Percentiles rank a stretch among this genome's conserved stretches.
Conservation (phyloP, 2,113 vertebrate species). For the Fulica atra region DNA sequence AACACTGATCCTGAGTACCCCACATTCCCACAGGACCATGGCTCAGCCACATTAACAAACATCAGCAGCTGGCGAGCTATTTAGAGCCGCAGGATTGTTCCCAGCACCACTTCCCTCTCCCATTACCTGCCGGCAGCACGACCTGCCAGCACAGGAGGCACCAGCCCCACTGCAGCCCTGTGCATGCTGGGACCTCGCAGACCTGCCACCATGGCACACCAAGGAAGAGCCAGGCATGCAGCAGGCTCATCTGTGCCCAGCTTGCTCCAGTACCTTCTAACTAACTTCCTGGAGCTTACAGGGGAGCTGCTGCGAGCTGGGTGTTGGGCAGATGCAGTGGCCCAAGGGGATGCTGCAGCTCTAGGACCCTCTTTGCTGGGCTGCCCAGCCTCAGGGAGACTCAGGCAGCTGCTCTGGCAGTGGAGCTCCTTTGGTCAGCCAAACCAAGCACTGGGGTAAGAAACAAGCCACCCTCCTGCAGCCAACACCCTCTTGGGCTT, state of each 20-base stretch:
- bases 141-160: background rate
- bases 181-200: rapidly evolving
- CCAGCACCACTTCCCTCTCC: background rate
- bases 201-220: background rate
- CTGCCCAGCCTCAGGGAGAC: background rate
- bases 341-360: background rate
- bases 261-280: background rate
- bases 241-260: rapidly evolving
- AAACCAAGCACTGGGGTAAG: background rate
- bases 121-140: background rate
- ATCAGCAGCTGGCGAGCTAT: slow-evolving; percentile 11
- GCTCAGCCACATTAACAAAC: background rate
- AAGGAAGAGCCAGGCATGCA: background rate
- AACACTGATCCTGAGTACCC: background rate
- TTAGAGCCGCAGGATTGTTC: background rate
- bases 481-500: background rate
- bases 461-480: background rate
- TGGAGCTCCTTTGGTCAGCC: background rate
- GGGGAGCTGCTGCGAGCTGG: background rate
- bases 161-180: background rate
- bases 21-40: background rate
- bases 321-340: rapidly evolving
- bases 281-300: background rate
- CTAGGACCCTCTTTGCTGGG: background rate
- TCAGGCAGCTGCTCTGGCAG: rapidly evolving